Evolutionary conservation across 2,113 vertebrate genomes (phyloP).

Genomic region (Rhabdornis inornatus): DNA sequence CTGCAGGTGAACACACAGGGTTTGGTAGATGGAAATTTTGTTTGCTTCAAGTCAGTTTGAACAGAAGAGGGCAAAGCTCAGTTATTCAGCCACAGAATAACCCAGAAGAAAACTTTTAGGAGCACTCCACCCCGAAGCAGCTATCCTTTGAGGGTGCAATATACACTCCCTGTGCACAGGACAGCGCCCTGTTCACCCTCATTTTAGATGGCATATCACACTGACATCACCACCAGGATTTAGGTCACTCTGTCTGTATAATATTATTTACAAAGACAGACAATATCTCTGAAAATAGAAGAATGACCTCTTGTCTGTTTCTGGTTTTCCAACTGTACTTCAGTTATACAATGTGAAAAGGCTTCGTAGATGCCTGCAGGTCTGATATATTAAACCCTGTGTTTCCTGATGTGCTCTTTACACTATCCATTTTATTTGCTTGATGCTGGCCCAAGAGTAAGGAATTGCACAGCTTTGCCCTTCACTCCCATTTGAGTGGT

Average conservation of each 20-base stretch:
- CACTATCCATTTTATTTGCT: neutral
- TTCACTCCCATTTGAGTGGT: neutral
- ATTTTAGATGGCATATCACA: neutral
- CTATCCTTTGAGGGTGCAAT: neutral
- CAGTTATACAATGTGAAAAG: neutral
- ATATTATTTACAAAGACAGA: constrained; percentile 5
- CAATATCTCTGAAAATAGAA: neutral
- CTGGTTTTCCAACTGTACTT: neutral
- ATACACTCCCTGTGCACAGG: neutral
- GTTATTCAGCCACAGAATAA: neutral
- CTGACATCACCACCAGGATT: neutral
- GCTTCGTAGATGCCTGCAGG: neutral
- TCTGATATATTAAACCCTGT: neutral
- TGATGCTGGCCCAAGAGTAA: neutral
- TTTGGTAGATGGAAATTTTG: neutral
- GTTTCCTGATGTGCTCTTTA: neutral
- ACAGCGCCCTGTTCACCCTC: neutral
- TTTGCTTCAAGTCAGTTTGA: neutral
- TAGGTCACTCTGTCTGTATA: neutral
- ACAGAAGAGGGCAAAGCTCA: neutral
- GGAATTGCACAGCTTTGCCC: neutral
- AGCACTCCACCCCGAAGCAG: neutral
- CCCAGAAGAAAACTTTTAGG: neutral
- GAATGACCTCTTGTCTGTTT: neutral
- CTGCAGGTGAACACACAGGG: constrained; percentile 55